phyloP scores from a whole-genome alignment of 2,113 vertebrate genomes.

The Elachura formosa region DNA sequence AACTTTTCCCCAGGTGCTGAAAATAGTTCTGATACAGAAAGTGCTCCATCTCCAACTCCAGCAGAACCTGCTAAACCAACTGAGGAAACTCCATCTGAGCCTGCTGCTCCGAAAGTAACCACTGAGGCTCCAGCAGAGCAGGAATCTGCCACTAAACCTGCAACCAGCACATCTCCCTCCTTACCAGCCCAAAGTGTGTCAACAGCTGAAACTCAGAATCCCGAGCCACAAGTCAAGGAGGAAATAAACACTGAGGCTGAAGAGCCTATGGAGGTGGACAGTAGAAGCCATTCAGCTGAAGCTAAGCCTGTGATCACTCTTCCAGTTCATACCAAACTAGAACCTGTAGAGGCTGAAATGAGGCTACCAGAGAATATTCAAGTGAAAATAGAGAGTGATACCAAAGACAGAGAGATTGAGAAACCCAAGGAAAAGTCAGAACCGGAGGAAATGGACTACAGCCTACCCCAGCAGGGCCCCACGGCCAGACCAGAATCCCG shows the following conservation, averaged over 20 bases:
- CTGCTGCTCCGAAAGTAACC: constrained; percentile 60
- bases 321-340: constrained; percentile 79
- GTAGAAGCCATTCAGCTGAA: constrained; percentile 65
- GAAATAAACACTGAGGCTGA: constrained; percentile 77
- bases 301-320: constrained; percentile 66
- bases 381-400: constrained; percentile 85
- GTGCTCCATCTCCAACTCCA: constrained; percentile 93
- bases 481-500: constrained; percentile 69
- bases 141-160: constrained; percentile 65
- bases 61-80: constrained; percentile 81
- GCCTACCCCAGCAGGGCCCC: constrained; percentile 41
- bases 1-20: constrained; percentile 81
- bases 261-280: constrained; percentile 78
- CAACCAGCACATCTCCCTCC: constrained; percentile 53
- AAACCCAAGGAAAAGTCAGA: constrained; percentile 77
- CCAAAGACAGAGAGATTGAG: constrained; percentile 82
- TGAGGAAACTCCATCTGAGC: constrained; percentile 73
- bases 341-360: constrained; percentile 83
- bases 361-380: constrained; percentile 77
- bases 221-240: constrained; percentile 79
- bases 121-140: constrained; percentile 60
- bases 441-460: constrained; percentile 64
- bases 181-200: constrained; percentile 59
- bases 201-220: constrained; percentile 72
- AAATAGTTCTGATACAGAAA: constrained; percentile 98